Percentiles rank a stretch among this genome's conserved stretches.
phyloP scores from a whole-genome alignment of 1,140 invertebrate genomes.

The Ostrea denselamellosa region DNA sequence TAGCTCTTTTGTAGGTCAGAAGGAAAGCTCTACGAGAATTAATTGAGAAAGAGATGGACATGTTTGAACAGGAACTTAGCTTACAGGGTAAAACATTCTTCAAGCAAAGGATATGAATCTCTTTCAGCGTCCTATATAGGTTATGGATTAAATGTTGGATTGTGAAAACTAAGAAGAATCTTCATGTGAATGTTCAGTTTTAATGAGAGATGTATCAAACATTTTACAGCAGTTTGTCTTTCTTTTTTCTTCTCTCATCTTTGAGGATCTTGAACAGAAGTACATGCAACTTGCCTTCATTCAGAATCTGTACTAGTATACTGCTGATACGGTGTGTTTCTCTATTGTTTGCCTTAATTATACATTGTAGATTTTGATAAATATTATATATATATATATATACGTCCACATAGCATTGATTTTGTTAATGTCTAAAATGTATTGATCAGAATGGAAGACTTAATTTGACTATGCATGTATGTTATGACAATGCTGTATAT shows the following conservation, averaged over 20 bases:
- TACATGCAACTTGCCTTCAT: too few species aligned
- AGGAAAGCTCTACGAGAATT: slow-evolving; percentile 59
- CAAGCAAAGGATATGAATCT: slow-evolving; percentile 64
- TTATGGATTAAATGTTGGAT: background rate
- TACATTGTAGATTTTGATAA: too few species aligned
- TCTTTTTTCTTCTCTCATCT: background rate
- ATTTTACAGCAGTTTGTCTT: background rate
- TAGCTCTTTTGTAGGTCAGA: slow-evolving; percentile 60
- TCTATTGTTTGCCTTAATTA: too few species aligned
- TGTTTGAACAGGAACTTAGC: slow-evolving; percentile 64
- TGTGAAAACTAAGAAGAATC: background rate
- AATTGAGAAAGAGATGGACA: slow-evolving; percentile 60
- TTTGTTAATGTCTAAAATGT: too few species aligned
- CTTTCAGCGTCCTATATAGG: background rate
- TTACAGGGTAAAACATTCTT: slow-evolving; percentile 68
- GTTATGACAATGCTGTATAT: too few species aligned
- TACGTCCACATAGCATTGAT: too few species aligned
- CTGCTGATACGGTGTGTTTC: too few species aligned
- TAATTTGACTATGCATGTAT: too few species aligned
- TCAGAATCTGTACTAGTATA: too few species aligned
- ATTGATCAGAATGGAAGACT: too few species aligned
- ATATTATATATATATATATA: too few species aligned
- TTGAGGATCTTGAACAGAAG: too few species aligned
- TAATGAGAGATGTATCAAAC: background rate
- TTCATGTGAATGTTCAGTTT: background rate